Percentiles rank a stretch among this genome's conserved stretches.
These are phyloP conservation scores for Apeltes quadracus DNA, from an alignment of 2,113 vertebrate genomes.

Conservation along the genomic window DNA sequence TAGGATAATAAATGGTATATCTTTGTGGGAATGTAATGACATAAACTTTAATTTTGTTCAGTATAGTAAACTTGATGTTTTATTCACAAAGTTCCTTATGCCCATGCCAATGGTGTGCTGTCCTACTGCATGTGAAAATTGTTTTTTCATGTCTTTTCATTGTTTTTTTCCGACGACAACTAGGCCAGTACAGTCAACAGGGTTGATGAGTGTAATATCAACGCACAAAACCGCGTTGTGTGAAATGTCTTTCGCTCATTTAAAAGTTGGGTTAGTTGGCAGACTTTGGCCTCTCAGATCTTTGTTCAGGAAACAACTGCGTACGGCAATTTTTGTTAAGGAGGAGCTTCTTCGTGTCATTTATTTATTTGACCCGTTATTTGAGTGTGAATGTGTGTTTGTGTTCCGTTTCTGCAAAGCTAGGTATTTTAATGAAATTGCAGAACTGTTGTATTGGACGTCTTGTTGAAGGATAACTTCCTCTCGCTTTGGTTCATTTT, in stretches of 20 bases:
- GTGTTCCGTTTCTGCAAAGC: slow-evolving; percentile 7
- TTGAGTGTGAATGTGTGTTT: background rate
- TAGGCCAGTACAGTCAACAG: background rate
- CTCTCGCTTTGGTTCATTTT: slow-evolving; percentile 54
- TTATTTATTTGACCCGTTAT: slow-evolving; percentile 11
- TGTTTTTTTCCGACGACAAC: no score
- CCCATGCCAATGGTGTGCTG: background rate
- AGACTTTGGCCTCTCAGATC: slow-evolving; percentile 9
- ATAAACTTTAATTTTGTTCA: background rate
- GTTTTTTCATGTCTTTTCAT: background rate
- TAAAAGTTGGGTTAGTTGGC: slow-evolving; percentile 20
- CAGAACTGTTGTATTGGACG: slow-evolving; percentile 48
- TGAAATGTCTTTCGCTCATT: background rate
- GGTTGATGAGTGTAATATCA: background rate
- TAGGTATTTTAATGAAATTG: slow-evolving; percentile 23
- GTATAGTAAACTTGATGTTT: background rate
- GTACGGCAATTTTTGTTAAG: slow-evolving; percentile 39
- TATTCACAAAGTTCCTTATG: background rate
- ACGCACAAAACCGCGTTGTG: background rate
- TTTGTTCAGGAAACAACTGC: slow-evolving; percentile 11
- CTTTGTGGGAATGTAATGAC: background rate
- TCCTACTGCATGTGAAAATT: background rate
- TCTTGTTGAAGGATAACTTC: slow-evolving; percentile 67
- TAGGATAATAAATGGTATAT: background rate
- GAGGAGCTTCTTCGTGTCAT: slow-evolving; percentile 30